Conservation (phyloP, 2,797 vertebrate genomes). For the Cetoscarus ocellatus region DNA sequence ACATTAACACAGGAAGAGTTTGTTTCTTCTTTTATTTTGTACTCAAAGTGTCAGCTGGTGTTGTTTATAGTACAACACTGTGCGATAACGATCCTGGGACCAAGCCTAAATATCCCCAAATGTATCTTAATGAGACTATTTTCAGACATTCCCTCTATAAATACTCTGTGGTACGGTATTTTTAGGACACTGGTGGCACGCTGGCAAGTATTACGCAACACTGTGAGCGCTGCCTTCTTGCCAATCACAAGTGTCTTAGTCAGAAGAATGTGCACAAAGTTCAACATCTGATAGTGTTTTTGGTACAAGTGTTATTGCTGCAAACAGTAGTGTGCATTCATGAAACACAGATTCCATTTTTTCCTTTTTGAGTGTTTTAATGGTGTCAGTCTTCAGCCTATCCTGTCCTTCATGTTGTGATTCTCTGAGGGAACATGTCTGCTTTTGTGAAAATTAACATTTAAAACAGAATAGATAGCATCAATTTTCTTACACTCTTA, state of each 20-base stretch:
- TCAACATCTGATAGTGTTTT: slow-evolving; percentile 24
- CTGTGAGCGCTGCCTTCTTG: slow-evolving; percentile 62
- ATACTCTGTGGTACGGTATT: slow-evolving; percentile 29
- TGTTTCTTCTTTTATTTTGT: not conserved
- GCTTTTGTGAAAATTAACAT: slow-evolving; percentile 25
- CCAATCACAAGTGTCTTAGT: slow-evolving; percentile 45
- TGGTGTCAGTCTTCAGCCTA: slow-evolving; percentile 38
- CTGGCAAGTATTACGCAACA: slow-evolving; percentile 43
- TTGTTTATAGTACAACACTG: slow-evolving; percentile 29
- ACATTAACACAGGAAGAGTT: not conserved
- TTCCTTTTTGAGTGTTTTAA: not conserved
- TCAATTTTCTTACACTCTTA: slow-evolving; percentile 58
- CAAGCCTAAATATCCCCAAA: slow-evolving; percentile 44
- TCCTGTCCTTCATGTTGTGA: slow-evolving; percentile 42
- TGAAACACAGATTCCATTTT: slow-evolving; percentile 9
- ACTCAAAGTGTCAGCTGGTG: slow-evolving; percentile 15
- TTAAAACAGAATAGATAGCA: slow-evolving; percentile 32
- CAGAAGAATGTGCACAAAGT: slow-evolving; percentile 14
- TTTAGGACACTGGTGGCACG: slow-evolving; percentile 2
- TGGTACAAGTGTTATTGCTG: slow-evolving; percentile 23
- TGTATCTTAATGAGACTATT: slow-evolving; percentile 10
- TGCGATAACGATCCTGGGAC: slow-evolving; percentile 40
- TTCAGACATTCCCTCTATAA: slow-evolving; percentile 34
- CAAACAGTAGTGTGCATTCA: slow-evolving; percentile 15
- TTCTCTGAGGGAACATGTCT: slow-evolving; percentile 31